These are phyloP conservation scores for Diplolepis rosae DNA, from an alignment of 2,888 invertebrate genomes.

Conservation along the genomic window DNA sequence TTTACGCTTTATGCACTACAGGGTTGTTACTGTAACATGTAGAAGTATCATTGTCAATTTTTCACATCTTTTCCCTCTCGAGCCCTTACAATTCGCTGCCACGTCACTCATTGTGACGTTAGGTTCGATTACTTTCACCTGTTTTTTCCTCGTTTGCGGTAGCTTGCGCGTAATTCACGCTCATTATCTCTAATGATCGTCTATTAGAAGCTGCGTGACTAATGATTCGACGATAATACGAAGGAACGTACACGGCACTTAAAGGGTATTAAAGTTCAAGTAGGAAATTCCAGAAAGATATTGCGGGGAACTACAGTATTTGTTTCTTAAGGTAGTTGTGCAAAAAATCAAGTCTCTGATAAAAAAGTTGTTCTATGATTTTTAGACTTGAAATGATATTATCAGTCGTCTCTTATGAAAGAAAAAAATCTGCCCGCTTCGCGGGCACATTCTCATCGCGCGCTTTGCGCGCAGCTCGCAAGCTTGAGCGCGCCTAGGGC, in stretches of 20 bases:
- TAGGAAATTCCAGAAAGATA: background rate
- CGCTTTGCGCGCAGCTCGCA: no score
- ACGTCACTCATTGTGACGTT: background rate
- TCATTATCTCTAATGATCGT: conserved; percentile 61
- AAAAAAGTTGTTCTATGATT: no score
- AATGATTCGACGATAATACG: conserved; percentile 53
- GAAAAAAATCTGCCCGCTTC: no score
- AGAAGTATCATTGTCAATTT: background rate
- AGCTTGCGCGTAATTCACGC: conserved; percentile 61
- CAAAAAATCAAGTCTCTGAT: no score
- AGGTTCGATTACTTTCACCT: background rate
- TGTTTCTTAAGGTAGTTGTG: no score
- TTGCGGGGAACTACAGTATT: no score
- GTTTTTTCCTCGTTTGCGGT: background rate
- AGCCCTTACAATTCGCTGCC: background rate
- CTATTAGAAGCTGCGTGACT: conserved; percentile 59
- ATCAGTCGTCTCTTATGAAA: no score
- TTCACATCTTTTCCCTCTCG: background rate
- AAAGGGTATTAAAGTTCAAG: background rate
- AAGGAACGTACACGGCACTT: background rate
- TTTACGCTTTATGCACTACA: background rate
- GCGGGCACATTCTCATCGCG: no score
- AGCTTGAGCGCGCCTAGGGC: no score
- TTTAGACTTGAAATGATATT: no score
- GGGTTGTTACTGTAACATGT: background rate